These are phyloP conservation scores for Moxostoma hubbsi DNA, from an alignment of 2,797 vertebrate species.

Conservation along the genomic window DNA sequence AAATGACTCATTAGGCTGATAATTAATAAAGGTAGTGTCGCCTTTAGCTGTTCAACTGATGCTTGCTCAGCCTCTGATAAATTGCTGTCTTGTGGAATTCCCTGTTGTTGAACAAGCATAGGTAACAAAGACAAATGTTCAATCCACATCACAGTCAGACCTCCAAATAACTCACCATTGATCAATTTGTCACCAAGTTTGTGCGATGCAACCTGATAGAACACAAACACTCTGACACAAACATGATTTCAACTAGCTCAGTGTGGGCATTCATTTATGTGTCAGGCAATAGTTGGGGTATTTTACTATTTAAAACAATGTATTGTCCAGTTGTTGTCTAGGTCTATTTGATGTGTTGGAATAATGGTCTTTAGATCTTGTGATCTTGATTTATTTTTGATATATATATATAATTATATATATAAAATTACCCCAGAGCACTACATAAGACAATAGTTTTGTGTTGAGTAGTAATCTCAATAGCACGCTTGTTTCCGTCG, in stretches of 20 bases:
- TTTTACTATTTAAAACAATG: neutral
- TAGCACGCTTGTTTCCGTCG: too few species aligned
- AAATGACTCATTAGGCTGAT: conserved; percentile 2
- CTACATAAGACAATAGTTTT: too few species aligned
- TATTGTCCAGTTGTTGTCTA: conserved; percentile 1
- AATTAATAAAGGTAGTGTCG: neutral
- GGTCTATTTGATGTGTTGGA: neutral
- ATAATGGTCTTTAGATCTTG: too few species aligned
- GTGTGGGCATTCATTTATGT: neutral
- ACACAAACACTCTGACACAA: neutral
- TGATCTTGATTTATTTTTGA: too few species aligned
- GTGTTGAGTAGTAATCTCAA: too few species aligned
- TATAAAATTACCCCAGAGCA: too few species aligned
- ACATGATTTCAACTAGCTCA: conserved; percentile 13
- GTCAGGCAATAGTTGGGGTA: neutral
- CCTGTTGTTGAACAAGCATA: conserved; percentile 18
- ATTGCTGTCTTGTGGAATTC: neutral
- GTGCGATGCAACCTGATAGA: neutral
- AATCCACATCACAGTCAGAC: conserved; percentile 33
- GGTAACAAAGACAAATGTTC: conserved; percentile 32
- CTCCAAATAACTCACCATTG: conserved; percentile 31
- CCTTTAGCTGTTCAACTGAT: neutral
- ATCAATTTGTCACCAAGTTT: conserved; percentile 20
- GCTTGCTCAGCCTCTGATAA: conserved; percentile 42
- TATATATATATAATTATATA: too few species aligned